phyloP scores from a whole-genome alignment of 2,113 vertebrate genomes.

The Pseudorectes ferrugineus region DNA sequence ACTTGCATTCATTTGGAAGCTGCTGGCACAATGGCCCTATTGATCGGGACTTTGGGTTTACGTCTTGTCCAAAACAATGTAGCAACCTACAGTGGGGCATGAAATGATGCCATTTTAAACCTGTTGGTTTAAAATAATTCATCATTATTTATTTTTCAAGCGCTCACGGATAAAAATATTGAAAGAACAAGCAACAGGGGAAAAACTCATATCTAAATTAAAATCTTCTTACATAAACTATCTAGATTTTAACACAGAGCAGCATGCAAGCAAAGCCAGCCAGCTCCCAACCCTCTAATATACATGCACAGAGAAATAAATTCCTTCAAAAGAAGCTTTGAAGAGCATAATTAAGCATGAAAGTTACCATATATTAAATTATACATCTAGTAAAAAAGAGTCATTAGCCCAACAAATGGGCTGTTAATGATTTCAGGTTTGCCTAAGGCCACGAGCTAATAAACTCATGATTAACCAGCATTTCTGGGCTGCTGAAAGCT shows the following conservation, averaged over 20 bases:
- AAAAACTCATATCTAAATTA: neutral
- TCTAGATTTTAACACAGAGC: neutral
- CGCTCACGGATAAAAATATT: neutral
- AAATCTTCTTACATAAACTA: slow-evolving; percentile 3
- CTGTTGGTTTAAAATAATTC: neutral
- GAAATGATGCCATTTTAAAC: neutral
- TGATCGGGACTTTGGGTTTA: slow-evolving; percentile 12
- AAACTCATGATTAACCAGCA: slow-evolving; percentile 22
- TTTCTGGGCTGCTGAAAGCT: slow-evolving; percentile 12
- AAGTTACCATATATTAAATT: slow-evolving; percentile 55
- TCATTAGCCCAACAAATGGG: slow-evolving; percentile 54
- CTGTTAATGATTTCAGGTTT: slow-evolving; percentile 56
- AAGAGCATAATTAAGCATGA: slow-evolving; percentile 51
- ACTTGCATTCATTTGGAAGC: slow-evolving; percentile 9
- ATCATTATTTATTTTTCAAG: neutral
- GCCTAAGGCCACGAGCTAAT: slow-evolving; percentile 25
- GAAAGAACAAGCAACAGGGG: neutral
- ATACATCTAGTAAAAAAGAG: slow-evolving; percentile 45
- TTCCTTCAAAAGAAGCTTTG: slow-evolving; percentile 49
- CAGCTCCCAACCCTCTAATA: neutral
- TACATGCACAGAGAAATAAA: neutral
- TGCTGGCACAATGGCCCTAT: slow-evolving; percentile 10
- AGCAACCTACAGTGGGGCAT: neutral
- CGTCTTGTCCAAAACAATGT: neutral
- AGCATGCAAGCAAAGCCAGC: neutral